Conservation (phyloP, 2,113 vertebrate species). For the Arothron firmamentum region DNA sequence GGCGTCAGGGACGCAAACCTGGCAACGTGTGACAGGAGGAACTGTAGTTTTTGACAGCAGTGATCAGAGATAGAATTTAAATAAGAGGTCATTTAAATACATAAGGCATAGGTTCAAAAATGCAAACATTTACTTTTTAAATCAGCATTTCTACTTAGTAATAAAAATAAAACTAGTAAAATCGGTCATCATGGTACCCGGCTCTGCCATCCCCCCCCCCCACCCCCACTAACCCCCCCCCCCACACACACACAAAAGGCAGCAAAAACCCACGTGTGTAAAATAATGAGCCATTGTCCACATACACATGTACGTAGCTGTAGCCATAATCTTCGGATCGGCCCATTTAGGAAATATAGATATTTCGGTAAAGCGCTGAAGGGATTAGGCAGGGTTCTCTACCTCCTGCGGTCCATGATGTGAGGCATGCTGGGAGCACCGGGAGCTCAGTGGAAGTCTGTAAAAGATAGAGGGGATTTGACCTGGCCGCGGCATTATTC, state of each 20-base stretch:
- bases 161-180: too few relatives aligned
- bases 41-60: too few relatives aligned
- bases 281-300: conserved; percentile 62
- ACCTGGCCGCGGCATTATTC: conserved; percentile 58
- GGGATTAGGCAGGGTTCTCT: conserved; percentile 73
- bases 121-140: too few relatives aligned
- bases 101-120: too few relatives aligned
- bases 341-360: conserved; percentile 62
- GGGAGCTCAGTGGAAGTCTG: conserved; percentile 52
- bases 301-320: conserved; percentile 34
- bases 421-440: conserved; percentile 66
- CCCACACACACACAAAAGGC: conserved; percentile 25
- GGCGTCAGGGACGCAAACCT: too few relatives aligned
- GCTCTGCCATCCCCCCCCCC: background rate
- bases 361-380: conserved; percentile 66
- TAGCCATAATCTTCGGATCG: conserved; percentile 51
- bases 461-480: conserved; percentile 57
- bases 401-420: conserved; percentile 63
- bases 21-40: too few relatives aligned
- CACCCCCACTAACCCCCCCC: background rate
- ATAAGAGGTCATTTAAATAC: too few relatives aligned
- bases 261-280: conserved; percentile 39
- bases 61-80: too few relatives aligned
- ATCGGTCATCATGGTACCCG: too few relatives aligned
- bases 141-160: too few relatives aligned